Percentiles rank a stretch among this genome's conserved stretches.
phyloP scores from a whole-genome alignment of 1,140 invertebrate genomes.

The Brachionus plicatilis region DNA sequence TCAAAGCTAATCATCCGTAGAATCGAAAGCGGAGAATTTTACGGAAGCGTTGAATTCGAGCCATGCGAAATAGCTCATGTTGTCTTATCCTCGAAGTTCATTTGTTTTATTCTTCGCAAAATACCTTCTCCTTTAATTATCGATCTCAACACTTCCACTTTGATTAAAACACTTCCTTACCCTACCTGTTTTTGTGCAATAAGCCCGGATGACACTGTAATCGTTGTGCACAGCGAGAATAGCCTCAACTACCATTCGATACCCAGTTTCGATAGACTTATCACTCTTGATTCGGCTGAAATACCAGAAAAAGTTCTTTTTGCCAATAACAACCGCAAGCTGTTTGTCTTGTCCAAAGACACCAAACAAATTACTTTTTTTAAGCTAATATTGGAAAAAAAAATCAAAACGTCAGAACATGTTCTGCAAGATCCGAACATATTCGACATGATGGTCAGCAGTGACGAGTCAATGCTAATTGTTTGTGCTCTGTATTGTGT shows the following conservation, averaged over 20 bases:
- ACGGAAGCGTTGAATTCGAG: background rate
- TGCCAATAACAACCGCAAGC: slow-evolving; percentile 6
- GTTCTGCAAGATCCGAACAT: slow-evolving; percentile 27
- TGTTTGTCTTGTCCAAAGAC: slow-evolving; percentile 20
- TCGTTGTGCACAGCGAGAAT: slow-evolving; percentile 29
- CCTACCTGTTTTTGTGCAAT: slow-evolving; percentile 24
- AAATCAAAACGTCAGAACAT: background rate
- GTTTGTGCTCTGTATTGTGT: slow-evolving; percentile 21
- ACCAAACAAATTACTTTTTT: slow-evolving; percentile 24
- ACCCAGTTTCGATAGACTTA: background rate
- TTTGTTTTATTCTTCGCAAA: slow-evolving; percentile 12
- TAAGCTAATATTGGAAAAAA: background rate
- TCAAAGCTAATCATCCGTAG: slow-evolving; percentile 20
- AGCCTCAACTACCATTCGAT: background rate
- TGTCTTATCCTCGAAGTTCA: background rate
- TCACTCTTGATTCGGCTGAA: background rate
- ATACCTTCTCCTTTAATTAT: slow-evolving; percentile 12
- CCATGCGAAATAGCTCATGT: slow-evolving; percentile 23
- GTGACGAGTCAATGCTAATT: background rate
- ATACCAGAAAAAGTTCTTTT: slow-evolving; percentile 35
- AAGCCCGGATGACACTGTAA: slow-evolving; percentile 10
- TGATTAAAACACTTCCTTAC: background rate
- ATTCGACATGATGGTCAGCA: background rate
- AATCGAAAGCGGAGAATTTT: slow-evolving; percentile 22
- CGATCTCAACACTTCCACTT: background rate